Conservation (phyloP, 2,113 vertebrate species). For the Nycticebus coucang region DNA sequence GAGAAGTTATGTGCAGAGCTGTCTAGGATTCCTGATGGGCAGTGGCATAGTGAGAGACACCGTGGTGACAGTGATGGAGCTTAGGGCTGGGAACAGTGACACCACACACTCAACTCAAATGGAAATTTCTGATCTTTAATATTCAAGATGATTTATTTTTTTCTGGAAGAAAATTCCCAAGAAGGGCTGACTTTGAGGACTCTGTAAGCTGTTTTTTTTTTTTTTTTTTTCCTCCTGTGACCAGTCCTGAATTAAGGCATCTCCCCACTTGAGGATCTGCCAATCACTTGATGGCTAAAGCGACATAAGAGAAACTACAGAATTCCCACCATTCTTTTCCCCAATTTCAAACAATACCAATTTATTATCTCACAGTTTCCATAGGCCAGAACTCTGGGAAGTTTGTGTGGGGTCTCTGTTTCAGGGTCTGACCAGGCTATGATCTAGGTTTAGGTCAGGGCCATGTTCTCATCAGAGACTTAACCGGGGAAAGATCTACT, state of each 20-base stretch:
- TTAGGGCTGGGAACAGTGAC: background rate
- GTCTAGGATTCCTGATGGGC: accelerated
- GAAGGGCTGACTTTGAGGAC: background rate
- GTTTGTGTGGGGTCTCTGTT: background rate
- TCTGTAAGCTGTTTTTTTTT: background rate
- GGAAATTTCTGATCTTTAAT: background rate
- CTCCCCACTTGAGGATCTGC: background rate
- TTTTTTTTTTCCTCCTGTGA: background rate
- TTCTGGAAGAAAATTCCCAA: background rate
- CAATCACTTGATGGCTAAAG: background rate
- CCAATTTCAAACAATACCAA: background rate
- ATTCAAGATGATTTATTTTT: background rate
- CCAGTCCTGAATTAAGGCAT: background rate
- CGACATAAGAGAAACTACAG: background rate
- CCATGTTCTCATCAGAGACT: background rate
- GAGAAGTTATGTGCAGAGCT: background rate
- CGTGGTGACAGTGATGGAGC: accelerated
- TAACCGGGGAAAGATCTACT: background rate
- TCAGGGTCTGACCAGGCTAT: background rate
- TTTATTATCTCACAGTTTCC: background rate
- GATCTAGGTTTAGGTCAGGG: background rate
- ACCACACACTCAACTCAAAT: background rate
- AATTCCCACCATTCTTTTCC: background rate
- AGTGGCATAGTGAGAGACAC: background rate
- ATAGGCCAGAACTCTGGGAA: background rate